These are phyloP conservation scores for Numida meleagris DNA, from an alignment of 2,113 vertebrate genomes.

Conservation along the genomic window DNA sequence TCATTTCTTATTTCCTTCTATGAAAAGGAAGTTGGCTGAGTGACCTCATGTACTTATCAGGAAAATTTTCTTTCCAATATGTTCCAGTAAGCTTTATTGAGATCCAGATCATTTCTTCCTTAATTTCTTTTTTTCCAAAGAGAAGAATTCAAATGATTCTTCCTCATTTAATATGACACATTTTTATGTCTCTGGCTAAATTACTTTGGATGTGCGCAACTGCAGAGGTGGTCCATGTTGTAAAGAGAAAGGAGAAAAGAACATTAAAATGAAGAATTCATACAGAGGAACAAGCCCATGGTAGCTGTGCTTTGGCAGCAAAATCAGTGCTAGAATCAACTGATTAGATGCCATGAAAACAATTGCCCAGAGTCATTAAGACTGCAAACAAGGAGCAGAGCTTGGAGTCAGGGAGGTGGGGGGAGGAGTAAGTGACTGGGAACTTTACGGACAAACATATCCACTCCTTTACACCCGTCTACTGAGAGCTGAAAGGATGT, in stretches of 20 bases:
- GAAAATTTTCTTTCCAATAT: not conserved
- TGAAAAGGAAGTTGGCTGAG: not conserved
- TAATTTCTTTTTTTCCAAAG: not conserved
- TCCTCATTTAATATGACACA: not conserved
- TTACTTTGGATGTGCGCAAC: not conserved
- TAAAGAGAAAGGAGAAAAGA: not conserved
- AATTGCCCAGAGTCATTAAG: not conserved
- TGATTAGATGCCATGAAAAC: not conserved
- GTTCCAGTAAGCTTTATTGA: not conserved
- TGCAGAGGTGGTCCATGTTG: not conserved
- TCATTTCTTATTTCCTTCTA: not conserved
- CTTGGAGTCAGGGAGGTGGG: not conserved
- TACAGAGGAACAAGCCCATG: not conserved
- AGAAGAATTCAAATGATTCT: not conserved
- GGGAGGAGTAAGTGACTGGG: not conserved
- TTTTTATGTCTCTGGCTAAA: not conserved
- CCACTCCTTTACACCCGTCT: fast-evolving
- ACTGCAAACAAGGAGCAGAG: not conserved
- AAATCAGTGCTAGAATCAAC: not conserved
- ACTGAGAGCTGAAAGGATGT: not conserved
- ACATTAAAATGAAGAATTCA: not conserved
- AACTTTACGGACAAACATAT: not conserved
- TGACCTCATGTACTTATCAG: not conserved
- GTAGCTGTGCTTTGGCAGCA: not conserved
- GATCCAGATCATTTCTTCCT: not conserved